Evolutionary conservation across 1,140 invertebrate species (phyloP), one percentile per base, ranked within the genome.

Genomic region (Brachionus koreanus): DNA sequence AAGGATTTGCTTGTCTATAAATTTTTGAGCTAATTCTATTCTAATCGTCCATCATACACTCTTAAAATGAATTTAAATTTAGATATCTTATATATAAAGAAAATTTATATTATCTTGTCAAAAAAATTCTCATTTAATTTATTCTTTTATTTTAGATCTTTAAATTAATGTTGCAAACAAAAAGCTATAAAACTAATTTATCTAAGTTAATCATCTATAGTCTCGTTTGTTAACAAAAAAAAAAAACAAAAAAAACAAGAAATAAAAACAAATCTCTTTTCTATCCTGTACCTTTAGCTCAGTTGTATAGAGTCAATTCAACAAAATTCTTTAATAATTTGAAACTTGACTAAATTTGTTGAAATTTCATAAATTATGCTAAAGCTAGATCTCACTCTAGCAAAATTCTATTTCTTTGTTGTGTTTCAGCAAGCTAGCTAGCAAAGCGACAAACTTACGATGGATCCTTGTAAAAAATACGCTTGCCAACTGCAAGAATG

Each of bases 401-500:
- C n/a, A 52, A 52, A 57, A 57, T 57, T 57, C 19, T 7, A 19
- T 57, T 57, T 57, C 19, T 19, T 10, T 46, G 43, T 46, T 46
- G 43, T 46, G 43, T 12, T 2, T 29, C 29, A 29, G 29, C 29
- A 29, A 57, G 19, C 49, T 7, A 57, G 9, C 16, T 57, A 57
- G 9, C n/a, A 19, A 25, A 57, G 49, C n/a, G 49, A 57, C n/a
- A 6, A 33, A 65, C 5, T 29, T 65, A 33, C 19, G n/a, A 39
- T 72, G 63, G 76, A 79, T 79, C 76, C 76, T 10, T 79, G 76
- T 37, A 79, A 79, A 65, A 79, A 57, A 37, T 61, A 29, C 19
- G 76, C 76, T 23, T 79, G 76, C 19, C 46, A 79, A 12, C 16
- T 79, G 35, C 76, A 79, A 43, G 35, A 23, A 23, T 79, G 76